These are phyloP conservation scores for Fundulus diaphanus DNA, from an alignment of 2,797 vertebrate genomes.

Conservation along the genomic window DNA sequence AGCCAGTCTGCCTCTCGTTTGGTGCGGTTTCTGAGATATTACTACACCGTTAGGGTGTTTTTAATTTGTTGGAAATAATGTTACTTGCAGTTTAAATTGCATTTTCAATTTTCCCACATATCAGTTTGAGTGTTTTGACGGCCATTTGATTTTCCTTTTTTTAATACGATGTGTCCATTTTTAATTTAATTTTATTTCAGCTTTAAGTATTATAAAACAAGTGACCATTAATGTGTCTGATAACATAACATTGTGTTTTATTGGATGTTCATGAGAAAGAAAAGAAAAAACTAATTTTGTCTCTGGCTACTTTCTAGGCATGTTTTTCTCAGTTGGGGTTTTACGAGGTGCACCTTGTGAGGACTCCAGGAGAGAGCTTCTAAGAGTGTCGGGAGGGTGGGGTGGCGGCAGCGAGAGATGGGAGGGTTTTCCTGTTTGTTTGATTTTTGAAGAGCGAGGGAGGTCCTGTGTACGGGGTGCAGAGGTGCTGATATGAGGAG, in stretches of 20 bases:
- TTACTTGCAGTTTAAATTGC: conserved; percentile 8
- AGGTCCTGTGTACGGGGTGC: conserved; percentile 65
- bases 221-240: conserved; percentile 23
- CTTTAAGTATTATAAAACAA: conserved; percentile 11
- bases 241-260: conserved; percentile 44
- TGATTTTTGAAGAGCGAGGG: conserved; percentile 44
- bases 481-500: conserved; percentile 84
- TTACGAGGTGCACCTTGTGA: conserved; percentile 58
- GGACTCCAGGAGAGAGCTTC: conserved; percentile 29
- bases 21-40: conserved; percentile 42
- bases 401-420: conserved; percentile 20
- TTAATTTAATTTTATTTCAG: conserved; percentile 9
- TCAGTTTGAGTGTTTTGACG: conserved; percentile 25
- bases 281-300: conserved; percentile 46
- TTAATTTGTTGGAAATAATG: conserved; percentile 22
- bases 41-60: not conserved
- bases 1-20: conserved; percentile 6
- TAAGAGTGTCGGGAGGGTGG: conserved; percentile 16
- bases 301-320: conserved; percentile 46
- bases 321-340: conserved; percentile 63
- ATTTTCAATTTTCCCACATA: conserved; percentile 6
- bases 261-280: conserved; percentile 50
- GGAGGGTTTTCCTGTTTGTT: conserved; percentile 72
- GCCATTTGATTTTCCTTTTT: no score
- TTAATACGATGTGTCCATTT: conserved; percentile 19